phyloP scores from a whole-genome alignment of 2,797 vertebrate genomes.

The Prunella strophiata region DNA sequence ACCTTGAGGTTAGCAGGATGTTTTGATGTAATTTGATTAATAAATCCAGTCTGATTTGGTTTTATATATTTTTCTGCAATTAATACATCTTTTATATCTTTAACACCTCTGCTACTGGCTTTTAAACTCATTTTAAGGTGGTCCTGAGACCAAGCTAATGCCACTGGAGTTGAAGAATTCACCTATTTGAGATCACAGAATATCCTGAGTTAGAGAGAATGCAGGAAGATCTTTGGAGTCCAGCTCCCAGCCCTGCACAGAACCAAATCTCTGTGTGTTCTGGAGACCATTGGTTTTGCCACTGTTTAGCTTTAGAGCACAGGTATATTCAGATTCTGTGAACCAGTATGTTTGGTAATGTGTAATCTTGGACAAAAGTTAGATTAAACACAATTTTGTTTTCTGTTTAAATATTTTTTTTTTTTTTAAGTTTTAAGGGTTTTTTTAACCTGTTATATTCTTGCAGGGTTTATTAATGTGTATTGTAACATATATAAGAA shows the following conservation, averaged over 20 bases:
- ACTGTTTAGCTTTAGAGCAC: not conserved
- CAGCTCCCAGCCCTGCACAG: not conserved
- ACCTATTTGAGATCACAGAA: not conserved
- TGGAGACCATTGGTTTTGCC: not conserved
- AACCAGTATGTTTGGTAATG: not conserved
- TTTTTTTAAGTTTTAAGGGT: not conserved
- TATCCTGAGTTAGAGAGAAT: not conserved
- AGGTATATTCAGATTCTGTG: not conserved
- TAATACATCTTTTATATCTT: not conserved
- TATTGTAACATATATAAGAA: not conserved
- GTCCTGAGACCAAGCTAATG: not conserved
- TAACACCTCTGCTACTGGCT: not conserved
- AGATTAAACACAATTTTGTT: not conserved
- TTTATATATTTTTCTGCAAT: not conserved
- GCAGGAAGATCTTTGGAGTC: not conserved
- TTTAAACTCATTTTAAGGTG: not conserved
- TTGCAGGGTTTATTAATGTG: not conserved
- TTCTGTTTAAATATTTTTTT: not conserved
- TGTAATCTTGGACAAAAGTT: not conserved
- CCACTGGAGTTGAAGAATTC: not conserved
- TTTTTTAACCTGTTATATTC: not conserved
- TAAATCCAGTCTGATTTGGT: not conserved
- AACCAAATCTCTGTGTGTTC: not conserved
- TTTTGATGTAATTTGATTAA: not conserved
- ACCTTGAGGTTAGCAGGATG: not conserved